phyloP scores from a whole-genome alignment of 2,797 vertebrate genomes.

The Triplophysa bombifrons region DNA sequence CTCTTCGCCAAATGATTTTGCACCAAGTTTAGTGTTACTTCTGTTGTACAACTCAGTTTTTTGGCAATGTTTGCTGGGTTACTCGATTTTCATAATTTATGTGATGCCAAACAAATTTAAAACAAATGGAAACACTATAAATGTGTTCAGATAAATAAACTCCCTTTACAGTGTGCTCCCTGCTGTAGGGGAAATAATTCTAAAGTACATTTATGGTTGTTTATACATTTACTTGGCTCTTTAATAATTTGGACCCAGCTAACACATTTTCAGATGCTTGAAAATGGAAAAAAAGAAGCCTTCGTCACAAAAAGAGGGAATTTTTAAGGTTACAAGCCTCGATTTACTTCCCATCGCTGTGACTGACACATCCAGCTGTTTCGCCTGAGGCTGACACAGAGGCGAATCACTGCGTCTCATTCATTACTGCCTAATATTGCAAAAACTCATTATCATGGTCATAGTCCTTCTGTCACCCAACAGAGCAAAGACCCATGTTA shows the following conservation, averaged over 20 bases:
- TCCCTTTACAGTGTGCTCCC: neutral
- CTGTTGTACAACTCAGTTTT: too few species aligned
- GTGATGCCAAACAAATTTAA: neutral
- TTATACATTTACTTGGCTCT: conserved; percentile 7
- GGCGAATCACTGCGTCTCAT: conserved; percentile 31
- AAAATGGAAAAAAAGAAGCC: neutral
- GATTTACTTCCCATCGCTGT: conserved; percentile 29
- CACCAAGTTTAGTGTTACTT: too few species aligned
- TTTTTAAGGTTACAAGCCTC: conserved; percentile 22
- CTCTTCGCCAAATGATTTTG: too few species aligned
- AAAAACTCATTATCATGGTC: conserved; percentile 50
- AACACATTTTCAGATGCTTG: neutral
- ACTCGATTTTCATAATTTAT: neutral
- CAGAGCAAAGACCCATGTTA: conserved; percentile 35
- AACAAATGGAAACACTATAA: neutral
- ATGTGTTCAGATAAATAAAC: neutral
- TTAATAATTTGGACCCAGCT: neutral
- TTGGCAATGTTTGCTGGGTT: neutral
- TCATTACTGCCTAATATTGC: conserved; percentile 52
- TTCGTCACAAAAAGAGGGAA: neutral
- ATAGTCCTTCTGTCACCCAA: conserved; percentile 46
- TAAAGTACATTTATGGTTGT: conserved; percentile 2
- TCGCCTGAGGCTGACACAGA: conserved; percentile 44
- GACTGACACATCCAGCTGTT: conserved; percentile 41
- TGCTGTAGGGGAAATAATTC: neutral